A percentile compares a stretch with the other conserved stretches of the same genome.
phyloP scores from a whole-genome alignment of 92 coral and sea anemone genomes.

The Micromussa lordhowensis region DNA sequence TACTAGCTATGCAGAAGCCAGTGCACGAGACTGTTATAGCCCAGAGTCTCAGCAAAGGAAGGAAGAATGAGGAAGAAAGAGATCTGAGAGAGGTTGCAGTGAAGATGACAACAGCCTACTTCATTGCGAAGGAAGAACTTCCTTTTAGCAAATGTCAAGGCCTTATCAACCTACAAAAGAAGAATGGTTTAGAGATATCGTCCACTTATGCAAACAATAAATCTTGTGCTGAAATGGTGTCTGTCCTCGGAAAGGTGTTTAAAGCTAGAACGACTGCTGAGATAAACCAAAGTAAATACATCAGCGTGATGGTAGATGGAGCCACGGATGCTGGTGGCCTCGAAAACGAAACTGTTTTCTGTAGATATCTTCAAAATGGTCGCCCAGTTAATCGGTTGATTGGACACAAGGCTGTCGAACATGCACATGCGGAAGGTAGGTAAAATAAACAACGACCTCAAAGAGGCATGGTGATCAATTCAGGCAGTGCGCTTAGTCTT shows the following conservation, averaged over 20 bases:
- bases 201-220: constrained; percentile 42
- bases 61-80: constrained; percentile 32
- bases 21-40: constrained; percentile 26
- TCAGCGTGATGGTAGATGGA: constrained; percentile 47
- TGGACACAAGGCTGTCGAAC: constrained; percentile 26
- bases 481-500: too few species aligned
- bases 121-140: constrained; percentile 27
- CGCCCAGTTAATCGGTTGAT: constrained; percentile 1
- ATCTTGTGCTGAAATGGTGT: constrained; percentile 37
- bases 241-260: constrained; percentile 42
- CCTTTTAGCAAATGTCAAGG: constrained; percentile 36
- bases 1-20: constrained; percentile 41
- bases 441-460: too few species aligned
- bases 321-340: constrained; percentile 34
- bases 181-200: constrained; percentile 27
- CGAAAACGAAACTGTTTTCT: constrained; percentile 46
- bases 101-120: constrained; percentile 41
- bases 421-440: constrained; percentile 8
- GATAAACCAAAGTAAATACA: constrained; percentile 5
- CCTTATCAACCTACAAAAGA: constrained; percentile 27
- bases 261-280: constrained; percentile 15
- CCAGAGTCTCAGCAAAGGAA: constrained; percentile 32
- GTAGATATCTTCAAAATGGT: constrained; percentile 4
- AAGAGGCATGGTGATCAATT: too few species aligned
- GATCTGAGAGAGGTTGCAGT: constrained; percentile 45